Percentiles rank a stretch among this genome's conserved stretches.
phyloP scores from a whole-genome alignment of 1,140 invertebrate genomes.

The Zaprionus ghesquierei region DNA sequence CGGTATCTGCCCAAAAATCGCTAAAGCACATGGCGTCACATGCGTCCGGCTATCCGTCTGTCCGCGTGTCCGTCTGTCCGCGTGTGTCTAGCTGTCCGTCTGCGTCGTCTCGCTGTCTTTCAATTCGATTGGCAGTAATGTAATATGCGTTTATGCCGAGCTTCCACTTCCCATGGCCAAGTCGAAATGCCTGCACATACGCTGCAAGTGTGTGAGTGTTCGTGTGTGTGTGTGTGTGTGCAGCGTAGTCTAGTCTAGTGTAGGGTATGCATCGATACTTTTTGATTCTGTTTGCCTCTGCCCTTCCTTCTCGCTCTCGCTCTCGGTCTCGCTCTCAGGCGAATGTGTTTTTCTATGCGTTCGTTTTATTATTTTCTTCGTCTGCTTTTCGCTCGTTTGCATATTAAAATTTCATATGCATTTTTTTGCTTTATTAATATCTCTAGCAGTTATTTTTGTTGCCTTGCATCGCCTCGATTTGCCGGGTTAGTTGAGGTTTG shows the following conservation, averaged over 20 bases:
- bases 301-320: neutral
- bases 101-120: conserved; percentile 22
- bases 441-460: conserved; percentile 76
- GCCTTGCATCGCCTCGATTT: conserved; percentile 41
- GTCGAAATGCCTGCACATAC: neutral
- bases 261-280: conserved; percentile 64
- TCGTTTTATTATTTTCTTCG: conserved; percentile 45
- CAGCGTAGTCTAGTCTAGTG: neutral
- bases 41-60: conserved; percentile 11
- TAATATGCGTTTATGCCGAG: conserved; percentile 45
- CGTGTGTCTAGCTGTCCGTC: conserved; percentile 15
- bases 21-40: conserved; percentile 33
- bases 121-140: conserved; percentile 45
- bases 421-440: conserved; percentile 77
- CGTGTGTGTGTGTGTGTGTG: neutral
- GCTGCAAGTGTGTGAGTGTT: neutral
- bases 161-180: conserved; percentile 5
- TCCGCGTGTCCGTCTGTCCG: conserved; percentile 6
- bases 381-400: conserved; percentile 69
- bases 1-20: conserved; percentile 53
- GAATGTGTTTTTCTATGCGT: conserved; percentile 43
- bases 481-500: conserved; percentile 28
- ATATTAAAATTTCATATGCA: conserved; percentile 80
- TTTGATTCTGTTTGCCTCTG: conserved; percentile 30
- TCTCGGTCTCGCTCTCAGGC: conserved; percentile 1